A percentile compares a stretch with the other conserved stretches of the same genome.
Conservation (phyloP, 2,113 vertebrate genomes). For the Triplophysa rosa region DNA sequence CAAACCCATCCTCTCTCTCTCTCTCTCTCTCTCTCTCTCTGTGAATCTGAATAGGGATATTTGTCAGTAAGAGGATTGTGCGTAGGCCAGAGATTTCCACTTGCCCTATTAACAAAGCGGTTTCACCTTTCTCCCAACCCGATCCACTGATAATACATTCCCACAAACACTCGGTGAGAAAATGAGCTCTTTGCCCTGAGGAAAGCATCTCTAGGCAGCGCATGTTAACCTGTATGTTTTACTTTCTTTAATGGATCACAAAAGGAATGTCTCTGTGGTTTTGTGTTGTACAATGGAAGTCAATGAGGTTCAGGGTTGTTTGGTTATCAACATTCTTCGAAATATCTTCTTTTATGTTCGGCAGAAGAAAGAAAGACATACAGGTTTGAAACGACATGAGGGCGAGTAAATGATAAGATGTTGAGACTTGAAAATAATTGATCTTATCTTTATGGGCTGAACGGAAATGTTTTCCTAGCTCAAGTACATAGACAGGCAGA, state of each 20-base stretch:
- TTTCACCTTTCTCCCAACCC: constrained; percentile 59
- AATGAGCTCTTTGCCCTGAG: neutral
- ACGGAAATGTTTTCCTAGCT: neutral
- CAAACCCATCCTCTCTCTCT: neutral
- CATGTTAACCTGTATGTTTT: neutral
- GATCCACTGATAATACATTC: constrained; percentile 30
- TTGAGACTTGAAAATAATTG: neutral
- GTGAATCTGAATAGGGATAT: constrained; percentile 57
- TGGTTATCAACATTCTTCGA: no score
- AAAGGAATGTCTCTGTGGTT: no score
- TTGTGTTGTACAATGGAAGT: no score
- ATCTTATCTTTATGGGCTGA: no score
- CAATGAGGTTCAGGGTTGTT: no score
- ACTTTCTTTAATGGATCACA: no score
- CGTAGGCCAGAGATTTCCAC: constrained; percentile 67
- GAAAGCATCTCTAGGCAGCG: neutral
- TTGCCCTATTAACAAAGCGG: constrained; percentile 68
- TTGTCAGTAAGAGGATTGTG: constrained; percentile 75
- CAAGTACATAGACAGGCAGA: neutral
- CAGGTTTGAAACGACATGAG: no score
- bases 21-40: constrained; percentile 13
- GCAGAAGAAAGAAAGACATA: no score
- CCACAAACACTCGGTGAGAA: neutral
- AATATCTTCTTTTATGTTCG: no score
- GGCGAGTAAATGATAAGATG: neutral